Base-by-base conservation (phyloP, 2,113 vertebrate species). In the Bungarus multicinctus region DNA sequence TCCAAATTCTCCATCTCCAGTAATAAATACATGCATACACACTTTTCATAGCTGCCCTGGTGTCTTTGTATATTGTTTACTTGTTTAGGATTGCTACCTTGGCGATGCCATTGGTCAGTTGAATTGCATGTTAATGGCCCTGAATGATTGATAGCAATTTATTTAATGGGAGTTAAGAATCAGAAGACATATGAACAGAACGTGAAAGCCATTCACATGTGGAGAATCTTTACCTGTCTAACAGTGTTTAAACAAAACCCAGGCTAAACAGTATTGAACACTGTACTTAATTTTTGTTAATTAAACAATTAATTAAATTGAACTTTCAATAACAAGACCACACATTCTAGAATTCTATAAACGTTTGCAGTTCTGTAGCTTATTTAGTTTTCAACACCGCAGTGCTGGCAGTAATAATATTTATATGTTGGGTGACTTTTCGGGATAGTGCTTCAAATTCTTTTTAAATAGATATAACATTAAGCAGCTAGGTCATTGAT, bases 301-400 rank as follows among this genome's bases (percentile, higher is more conserved):
- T 92, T 12, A 91, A 94, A 87, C 91, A 86, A 90, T 90, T 90
- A 93, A 93, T n/a, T 64, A 87, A 90, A 43, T 90, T 64, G 55
- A 50, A 64, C 86, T 87, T 74, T 90, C 85, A 90, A n/a, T 55
- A 90, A 11, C 30, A 39, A 60, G 39, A 52, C 85, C 60, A 81
- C 11, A 34, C 30, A 90, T 22, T 47, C 43, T 23, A 52, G 43
- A 58, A 58, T 90, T 93, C 74, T 50, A 90, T 27, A 89, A 86
- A 27, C 27, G 34, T 50, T 85, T 22, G 60, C 22, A 58, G 57
- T 18, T 58, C 58, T 85, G 39, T 34, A 20, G 52, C 27, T 45
- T 34, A 89, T 43, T 47, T 43, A 50, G 89, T 74, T 89, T 45
- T 85, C 30, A 85, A 93, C 39, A 58, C 6, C 39, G 3, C 53